Conservation (phyloP, 2,888 invertebrate species). For the Meteorus cinctellus region DNA sequence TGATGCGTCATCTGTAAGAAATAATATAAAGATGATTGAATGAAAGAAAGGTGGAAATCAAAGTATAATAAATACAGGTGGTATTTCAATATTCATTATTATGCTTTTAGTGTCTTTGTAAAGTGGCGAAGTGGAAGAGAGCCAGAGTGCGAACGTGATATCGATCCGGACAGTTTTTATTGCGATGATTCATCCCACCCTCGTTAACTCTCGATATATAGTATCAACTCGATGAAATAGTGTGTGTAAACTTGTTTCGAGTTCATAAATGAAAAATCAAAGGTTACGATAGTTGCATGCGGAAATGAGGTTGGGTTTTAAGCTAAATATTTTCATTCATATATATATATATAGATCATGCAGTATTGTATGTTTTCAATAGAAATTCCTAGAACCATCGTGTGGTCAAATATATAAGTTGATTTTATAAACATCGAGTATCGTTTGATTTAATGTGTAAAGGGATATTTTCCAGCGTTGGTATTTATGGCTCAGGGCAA, state of each 20-base stretch:
- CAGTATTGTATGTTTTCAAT: conserved; percentile 11
- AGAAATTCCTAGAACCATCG: conserved; percentile 19
- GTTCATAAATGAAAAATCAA: conserved; percentile 4
- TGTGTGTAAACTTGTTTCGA: conserved; percentile 11
- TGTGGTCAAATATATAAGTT: conserved; percentile 30
- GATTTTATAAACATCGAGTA: conserved; percentile 5
- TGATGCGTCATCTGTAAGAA: conserved; percentile 15
- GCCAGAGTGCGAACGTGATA: conserved; percentile 47
- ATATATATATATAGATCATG: not conserved
- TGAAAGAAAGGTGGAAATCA: not conserved
- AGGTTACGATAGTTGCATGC: not conserved
- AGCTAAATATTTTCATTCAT: conserved; percentile 16
- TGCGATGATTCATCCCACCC: conserved; percentile 62
- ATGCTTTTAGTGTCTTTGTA: not conserved
- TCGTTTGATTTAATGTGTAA: conserved; percentile 27
- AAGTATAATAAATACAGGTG: not conserved
- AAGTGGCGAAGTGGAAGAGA: not conserved
- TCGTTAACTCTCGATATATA: conserved; percentile 32
- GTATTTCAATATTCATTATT: conserved; percentile 10
- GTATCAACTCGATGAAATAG: conserved; percentile 18
- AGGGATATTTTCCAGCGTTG: not conserved
- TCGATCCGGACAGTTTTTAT: conserved; percentile 58
- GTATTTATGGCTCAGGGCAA: not conserved
- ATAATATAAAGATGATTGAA: conserved; percentile 10
- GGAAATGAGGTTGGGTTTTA: conserved; percentile 27